Evolutionary conservation across 2,113 vertebrate species (phyloP).

Genomic region (Malurus melanocephalus): DNA sequence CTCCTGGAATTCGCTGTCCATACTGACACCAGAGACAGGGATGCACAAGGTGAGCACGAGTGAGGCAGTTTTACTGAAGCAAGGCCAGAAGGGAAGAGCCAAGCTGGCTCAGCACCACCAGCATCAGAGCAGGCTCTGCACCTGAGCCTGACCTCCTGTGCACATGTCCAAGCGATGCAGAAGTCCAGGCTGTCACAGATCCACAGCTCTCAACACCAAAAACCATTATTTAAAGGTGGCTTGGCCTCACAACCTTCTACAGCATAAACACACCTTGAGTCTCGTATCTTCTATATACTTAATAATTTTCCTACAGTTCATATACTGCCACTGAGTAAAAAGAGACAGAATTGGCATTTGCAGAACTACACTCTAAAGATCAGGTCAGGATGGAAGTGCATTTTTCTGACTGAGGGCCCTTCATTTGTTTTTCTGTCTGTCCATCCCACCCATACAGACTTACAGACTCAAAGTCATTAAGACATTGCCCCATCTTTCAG

Average conservation of each 20-base stretch:
- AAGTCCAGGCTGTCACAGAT: neutral
- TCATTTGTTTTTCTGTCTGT: neutral
- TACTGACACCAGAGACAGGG: rapidly evolving
- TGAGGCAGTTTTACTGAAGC: neutral
- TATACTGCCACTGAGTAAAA: neutral
- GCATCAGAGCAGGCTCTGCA: neutral
- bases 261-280: neutral
- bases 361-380: neutral
- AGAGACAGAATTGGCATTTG: neutral
- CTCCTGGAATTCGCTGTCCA: neutral
- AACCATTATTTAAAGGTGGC: neutral
- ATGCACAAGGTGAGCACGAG: rapidly evolving
- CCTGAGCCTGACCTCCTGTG: neutral
- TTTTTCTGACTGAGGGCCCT: neutral
- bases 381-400: neutral
- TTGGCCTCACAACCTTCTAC: neutral
- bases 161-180: neutral
- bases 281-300: neutral
- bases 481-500: neutral
- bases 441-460: neutral
- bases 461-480: neutral
- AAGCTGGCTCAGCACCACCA: neutral
- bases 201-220: neutral
- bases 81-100: neutral
- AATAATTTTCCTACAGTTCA: neutral